Evolutionary conservation across 2,888 invertebrate genomes (phyloP).

Genomic region (Meiosimyza platycephala): DNA sequence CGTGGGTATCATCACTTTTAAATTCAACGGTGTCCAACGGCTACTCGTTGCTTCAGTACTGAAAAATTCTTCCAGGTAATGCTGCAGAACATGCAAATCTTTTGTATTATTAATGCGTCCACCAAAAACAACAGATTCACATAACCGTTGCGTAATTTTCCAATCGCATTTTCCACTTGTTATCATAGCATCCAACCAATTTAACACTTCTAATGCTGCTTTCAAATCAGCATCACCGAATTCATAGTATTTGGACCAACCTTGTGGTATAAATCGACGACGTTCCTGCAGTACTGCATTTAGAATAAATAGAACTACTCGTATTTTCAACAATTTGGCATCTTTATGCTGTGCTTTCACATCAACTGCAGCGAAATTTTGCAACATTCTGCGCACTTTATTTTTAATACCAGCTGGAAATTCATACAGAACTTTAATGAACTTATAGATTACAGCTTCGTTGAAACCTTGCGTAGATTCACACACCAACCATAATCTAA

Average conservation of each 20-base stretch:
- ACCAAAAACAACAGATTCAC: conserved; percentile 85
- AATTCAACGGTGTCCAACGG: conserved; percentile 72
- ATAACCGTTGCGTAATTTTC: conserved; percentile 81
- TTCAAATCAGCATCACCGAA: conserved; percentile 85
- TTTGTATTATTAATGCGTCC: conserved; percentile 84
- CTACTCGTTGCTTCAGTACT: conserved; percentile 71
- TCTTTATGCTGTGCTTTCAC: conserved; percentile 49
- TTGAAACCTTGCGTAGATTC: conserved; percentile 85
- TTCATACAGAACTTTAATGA: conserved; percentile 84
- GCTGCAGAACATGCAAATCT: conserved; percentile 69
- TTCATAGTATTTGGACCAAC: conserved; percentile 91
- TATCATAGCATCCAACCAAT: conserved; percentile 58
- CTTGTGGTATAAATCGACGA: conserved; percentile 90
- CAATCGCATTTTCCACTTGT: conserved; percentile 70
- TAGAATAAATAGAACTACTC: conserved; percentile 85
- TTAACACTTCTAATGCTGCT: conserved; percentile 75
- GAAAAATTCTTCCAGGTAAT: conserved; percentile 74
- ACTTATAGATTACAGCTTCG: conserved; percentile 78
- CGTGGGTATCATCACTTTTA: conserved; percentile 60
- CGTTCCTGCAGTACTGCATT: conserved; percentile 94
- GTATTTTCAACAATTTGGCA: conserved; percentile 70
- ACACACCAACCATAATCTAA: conserved; percentile 87
- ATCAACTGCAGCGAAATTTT: conserved; percentile 72
- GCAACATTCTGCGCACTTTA: conserved; percentile 80
- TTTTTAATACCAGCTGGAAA: conserved; percentile 88